A percentile compares a stretch with the other conserved stretches of the same genome.
phyloP scores from a whole-genome alignment of 2,797 vertebrate genomes.

The Synanceia verrucosa region DNA sequence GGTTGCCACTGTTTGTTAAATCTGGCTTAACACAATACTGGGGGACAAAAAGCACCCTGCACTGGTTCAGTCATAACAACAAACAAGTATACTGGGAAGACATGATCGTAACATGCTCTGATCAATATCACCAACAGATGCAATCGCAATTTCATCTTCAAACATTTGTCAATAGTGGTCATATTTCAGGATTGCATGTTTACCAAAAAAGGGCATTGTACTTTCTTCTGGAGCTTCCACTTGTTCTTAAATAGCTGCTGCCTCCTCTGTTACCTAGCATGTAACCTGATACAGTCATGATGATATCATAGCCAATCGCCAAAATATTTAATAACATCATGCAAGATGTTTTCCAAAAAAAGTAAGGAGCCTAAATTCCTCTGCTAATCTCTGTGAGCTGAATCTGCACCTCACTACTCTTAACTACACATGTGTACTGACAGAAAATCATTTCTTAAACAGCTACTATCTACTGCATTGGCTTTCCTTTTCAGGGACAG shows the following conservation, averaged over 20 bases:
- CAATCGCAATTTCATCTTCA: background rate
- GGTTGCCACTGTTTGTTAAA: conserved; percentile 21
- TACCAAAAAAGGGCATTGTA: conserved; percentile 31
- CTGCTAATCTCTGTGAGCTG: background rate
- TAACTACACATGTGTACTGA: background rate
- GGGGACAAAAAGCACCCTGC: conserved; percentile 10
- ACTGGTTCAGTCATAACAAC: conserved; percentile 2
- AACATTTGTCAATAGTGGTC: background rate
- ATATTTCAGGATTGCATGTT: background rate
- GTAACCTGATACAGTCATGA: conserved; percentile 24
- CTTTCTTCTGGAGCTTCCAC: background rate
- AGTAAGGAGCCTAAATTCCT: conserved; percentile 10
- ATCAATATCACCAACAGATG: background rate
- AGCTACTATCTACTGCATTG: background rate
- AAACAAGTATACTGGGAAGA: background rate
- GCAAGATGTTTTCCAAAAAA: conserved; percentile 17
- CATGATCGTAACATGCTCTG: background rate
- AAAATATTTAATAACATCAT: conserved; percentile 25
- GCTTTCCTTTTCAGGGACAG: background rate
- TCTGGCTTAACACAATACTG: conserved; percentile 33
- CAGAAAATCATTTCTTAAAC: background rate
- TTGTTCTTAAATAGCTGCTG: conserved; percentile 25
- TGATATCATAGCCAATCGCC: conserved; percentile 13
- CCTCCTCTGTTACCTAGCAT: conserved; percentile 2
- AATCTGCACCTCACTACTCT: background rate